Evolutionary conservation across 2,888 invertebrate species (phyloP), one percentile per base, ranked within the genome.

Genomic region (Brachyopa scutellaris): DNA sequence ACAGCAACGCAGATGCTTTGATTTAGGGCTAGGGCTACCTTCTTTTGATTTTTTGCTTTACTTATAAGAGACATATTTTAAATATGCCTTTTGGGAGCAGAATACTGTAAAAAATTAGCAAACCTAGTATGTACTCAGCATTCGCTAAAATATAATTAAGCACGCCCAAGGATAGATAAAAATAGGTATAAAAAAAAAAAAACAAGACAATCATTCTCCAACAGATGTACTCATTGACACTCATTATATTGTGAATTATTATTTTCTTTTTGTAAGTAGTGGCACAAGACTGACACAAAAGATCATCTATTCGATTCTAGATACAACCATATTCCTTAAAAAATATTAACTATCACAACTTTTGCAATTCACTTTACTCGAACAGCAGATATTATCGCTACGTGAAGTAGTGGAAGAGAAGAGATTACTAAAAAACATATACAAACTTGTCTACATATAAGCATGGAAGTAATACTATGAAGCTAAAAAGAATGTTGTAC

Each of bases 181-280:
- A 13, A 62, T 23, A 23, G 13, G 8, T 11, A 15, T 13, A 15
- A 4, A 31, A 26, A 23, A 51, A 61, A 42, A n/a, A n/a, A n/a
- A n/a, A n/a, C n/a, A n/a, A n/a, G n/a, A n/a, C n/a, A n/a, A n/a
- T n/a, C n/a, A n/a, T n/a, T n/a, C n/a, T n/a, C 23, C 23, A 45
- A 42, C 53, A 53, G 33, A 72, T 72, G 72, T n/a, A n/a, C n/a
- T 53, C 61, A 72, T 72, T 62, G 72, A 62, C 72, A 72, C 45
- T 61, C 31, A 51, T 29, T 59, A 49, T 21, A 33, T 17, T 42
- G 19, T 21, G 23, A 31, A 15, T 40, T 53, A 53, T 53, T 66
- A 15, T 55, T 45, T 40, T 47, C 5, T 45, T 29, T 45, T 26
- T 5, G 6, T 33, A 36, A 55, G 19, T 49, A n/a, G 13, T 5